These are phyloP conservation scores for Gadus macrocephalus DNA, from an alignment of 2,113 vertebrate genomes.

Conservation along the genomic window DNA sequence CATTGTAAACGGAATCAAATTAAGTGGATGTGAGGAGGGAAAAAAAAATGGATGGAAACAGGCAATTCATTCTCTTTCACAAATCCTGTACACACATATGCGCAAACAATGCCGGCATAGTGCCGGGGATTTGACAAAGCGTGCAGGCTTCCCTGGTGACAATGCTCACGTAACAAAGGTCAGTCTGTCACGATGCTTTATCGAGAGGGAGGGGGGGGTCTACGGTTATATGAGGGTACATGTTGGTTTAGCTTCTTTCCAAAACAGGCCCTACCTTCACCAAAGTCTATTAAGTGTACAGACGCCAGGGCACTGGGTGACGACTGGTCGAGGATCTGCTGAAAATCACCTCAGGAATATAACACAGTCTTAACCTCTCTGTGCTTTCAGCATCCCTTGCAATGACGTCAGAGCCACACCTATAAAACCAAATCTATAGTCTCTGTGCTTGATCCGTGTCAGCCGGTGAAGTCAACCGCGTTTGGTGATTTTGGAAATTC, in stretches of 20 bases:
- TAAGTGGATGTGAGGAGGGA: constrained; percentile 8
- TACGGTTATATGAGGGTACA: too few species aligned
- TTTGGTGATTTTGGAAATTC: too few species aligned
- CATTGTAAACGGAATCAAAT: constrained; percentile 8
- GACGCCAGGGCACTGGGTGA: not conserved
- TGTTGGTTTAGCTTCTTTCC: too few species aligned
- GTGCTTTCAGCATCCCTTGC: not conserved
- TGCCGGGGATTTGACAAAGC: constrained; percentile 22
- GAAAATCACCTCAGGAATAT: not conserved
- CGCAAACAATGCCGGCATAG: constrained; percentile 19
- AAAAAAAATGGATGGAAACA: constrained; percentile 19
- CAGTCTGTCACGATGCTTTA: constrained; percentile 26
- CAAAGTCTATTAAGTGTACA: too few species aligned
- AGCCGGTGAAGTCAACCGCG: too few species aligned
- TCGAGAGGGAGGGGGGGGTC: not conserved
- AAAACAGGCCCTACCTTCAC: too few species aligned
- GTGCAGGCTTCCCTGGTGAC: constrained; percentile 21
- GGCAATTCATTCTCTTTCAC: constrained; percentile 30
- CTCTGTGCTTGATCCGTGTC: too few species aligned
- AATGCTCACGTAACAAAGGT: constrained; percentile 23
- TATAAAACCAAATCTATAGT: not conserved
- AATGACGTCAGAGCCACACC: not conserved
- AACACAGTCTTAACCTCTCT: too few species aligned
- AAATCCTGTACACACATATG: constrained; percentile 15
- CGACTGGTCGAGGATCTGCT: not conserved